A percentile compares a stretch with the other conserved stretches of the same genome.
Conservation (phyloP, 2,888 invertebrate genomes). For the Oxycera nigricornis region DNA sequence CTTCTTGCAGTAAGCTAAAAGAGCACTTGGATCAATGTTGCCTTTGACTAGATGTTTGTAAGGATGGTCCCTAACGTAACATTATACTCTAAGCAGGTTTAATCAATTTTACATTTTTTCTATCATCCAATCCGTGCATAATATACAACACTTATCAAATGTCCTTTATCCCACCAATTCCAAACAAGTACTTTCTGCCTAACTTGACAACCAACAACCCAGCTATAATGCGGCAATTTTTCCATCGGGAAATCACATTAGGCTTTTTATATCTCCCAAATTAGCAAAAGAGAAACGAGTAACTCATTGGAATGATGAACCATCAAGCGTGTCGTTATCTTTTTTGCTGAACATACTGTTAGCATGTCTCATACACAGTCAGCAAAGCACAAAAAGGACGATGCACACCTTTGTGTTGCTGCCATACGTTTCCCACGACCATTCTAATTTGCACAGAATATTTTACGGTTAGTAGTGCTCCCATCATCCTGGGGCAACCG, state of each 20-base stretch:
- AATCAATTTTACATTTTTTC: no score
- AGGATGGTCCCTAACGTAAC: no score
- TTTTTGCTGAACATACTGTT: not conserved
- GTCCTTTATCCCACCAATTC: no score
- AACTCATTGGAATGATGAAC: conserved; percentile 14
- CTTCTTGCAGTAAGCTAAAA: no score
- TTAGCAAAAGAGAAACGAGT: conserved; percentile 15
- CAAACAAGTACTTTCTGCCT: no score
- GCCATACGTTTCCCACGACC: conserved; percentile 23
- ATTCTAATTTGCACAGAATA: conserved; percentile 45
- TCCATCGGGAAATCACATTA: conserved; percentile 3
- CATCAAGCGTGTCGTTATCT: not conserved
- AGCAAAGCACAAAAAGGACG: not conserved
- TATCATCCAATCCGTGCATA: no score
- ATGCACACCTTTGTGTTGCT: conserved; percentile 4
- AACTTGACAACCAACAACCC: no score
- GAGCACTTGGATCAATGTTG: no score
- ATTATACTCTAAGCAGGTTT: no score
- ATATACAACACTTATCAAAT: no score
- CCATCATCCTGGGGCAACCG: not conserved
- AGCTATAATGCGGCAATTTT: not conserved
- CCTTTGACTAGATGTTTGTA: no score
- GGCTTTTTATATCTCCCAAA: conserved; percentile 22
- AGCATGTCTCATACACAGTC: not conserved
- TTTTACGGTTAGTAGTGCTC: conserved; percentile 43